Evolutionary conservation across 2,797 vertebrate species (phyloP), one percentile per base, ranked within the genome.

Genomic region (Mus caroli): DNA sequence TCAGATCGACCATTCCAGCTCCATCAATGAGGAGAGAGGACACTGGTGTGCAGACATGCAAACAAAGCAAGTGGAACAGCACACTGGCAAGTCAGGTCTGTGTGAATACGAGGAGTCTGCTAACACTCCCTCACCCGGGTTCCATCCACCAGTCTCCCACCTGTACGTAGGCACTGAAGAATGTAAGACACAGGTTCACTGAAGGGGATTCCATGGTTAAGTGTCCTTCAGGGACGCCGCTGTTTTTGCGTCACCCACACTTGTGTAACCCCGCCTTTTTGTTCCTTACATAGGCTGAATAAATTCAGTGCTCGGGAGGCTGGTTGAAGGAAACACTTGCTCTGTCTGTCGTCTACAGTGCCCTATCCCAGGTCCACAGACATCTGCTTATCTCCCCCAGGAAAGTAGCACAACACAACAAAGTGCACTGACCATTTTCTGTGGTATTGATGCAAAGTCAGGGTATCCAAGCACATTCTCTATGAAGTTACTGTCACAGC

Each of bases 381-480:
- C 12, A 62, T 50, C 8, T 76, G 37, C 60, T 77, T 24, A 50
- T 13, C 7, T 76, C 40, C 62, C 31, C 31, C 22, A 43, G 73
- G 26, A 90, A 78, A 64, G 22, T 12, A 64, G 40, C 15, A 67
- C 58, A 28, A 31, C 62, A 64, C 10, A 43, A 80, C 19, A 11
- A 64, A 97, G 46, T 20, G 12, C 60, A 90, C 99, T 98, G 96
- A 99, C 99, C 99, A 99, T 99, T 98, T 98, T 99, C 95, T 99
- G 98, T 90, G 99, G 99, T 84, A 99, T 94, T 14, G 99, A 99
- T 4, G 99, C 98, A 97, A 99, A 99, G 98, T 98, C 98, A 9
- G 99, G 98, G 95, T 96, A 99, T 62, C 99, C 99, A 93, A 99
- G 98, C 50, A 99, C 99, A 28, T 99, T 99, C 93, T 99, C 98